phyloP scores from a whole-genome alignment of 30 jellyfish, hydroid and myxozoan species.

The Turritopsis dohrnii region DNA sequence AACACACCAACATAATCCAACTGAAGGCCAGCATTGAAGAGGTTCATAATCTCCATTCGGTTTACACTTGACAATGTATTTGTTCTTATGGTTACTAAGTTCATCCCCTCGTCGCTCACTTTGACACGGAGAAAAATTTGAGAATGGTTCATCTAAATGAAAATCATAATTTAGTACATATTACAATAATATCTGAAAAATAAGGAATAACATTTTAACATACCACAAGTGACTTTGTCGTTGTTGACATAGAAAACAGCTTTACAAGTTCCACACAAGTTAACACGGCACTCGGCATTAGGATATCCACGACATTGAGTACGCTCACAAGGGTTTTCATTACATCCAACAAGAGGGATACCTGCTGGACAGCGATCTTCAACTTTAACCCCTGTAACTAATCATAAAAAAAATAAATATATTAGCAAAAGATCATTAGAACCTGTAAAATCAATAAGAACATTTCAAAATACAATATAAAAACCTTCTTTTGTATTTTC shows the following conservation, averaged over 20 bases:
- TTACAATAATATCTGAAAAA: too few relatives aligned
- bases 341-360: slow-evolving; percentile 46
- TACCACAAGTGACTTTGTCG: slow-evolving; percentile 46
- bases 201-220: too few relatives aligned
- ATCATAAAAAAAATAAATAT: background rate
- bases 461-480: background rate
- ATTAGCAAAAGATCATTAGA: background rate
- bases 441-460: background rate
- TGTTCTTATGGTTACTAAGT: background rate
- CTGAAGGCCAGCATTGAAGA: slow-evolving; percentile 69
- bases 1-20: slow-evolving; percentile 77
- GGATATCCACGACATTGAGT: slow-evolving; percentile 54
- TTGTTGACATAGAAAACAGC: slow-evolving; percentile 57
- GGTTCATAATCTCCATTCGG: slow-evolving; percentile 58
- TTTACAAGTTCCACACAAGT: slow-evolving; percentile 57
- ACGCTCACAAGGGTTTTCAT: slow-evolving; percentile 46
- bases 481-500: background rate
- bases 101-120: background rate
- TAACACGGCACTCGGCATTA: slow-evolving; percentile 55
- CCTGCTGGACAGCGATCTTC: slow-evolving; percentile 51
- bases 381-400: background rate
- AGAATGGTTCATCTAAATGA: background rate
- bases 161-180: too few relatives aligned
- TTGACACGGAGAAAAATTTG: background rate
- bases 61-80: slow-evolving; percentile 33